A percentile compares a stretch with the other conserved stretches of the same genome.
These are phyloP conservation scores for Zoanthus solanderi DNA, from an alignment of 92 coral and sea anemone species.

Conservation along the genomic window DNA sequence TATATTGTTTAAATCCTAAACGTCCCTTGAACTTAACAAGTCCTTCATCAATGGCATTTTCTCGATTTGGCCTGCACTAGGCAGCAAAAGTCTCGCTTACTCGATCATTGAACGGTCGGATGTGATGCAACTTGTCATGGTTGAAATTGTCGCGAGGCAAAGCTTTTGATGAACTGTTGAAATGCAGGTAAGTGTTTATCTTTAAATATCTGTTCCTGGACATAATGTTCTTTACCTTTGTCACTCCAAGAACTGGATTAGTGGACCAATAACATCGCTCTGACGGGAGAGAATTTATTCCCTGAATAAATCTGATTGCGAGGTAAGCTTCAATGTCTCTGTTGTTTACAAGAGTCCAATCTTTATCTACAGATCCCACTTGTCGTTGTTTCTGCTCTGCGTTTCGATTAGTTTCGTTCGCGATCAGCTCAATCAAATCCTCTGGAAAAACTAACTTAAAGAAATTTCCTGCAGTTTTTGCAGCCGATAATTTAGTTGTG, in stretches of 20 bases:
- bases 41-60: constrained; percentile 53
- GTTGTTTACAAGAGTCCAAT: constrained; percentile 20
- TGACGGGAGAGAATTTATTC: constrained; percentile 43
- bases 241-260: constrained; percentile 7
- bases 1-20: constrained; percentile 51
- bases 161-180: constrained; percentile 40
- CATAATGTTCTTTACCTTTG: constrained; percentile 36
- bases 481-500: not conserved
- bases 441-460: constrained; percentile 31
- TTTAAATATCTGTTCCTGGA: constrained; percentile 48
- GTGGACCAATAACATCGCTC: constrained; percentile 41
- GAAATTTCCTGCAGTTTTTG: constrained; percentile 3
- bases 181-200: constrained; percentile 41
- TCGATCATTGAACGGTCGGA: constrained; percentile 26
- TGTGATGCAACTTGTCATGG: constrained; percentile 41
- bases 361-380: constrained; percentile 14
- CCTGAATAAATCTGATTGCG: constrained; percentile 18
- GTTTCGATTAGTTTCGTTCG: constrained; percentile 47
- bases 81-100: constrained; percentile 40
- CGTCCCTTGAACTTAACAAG: constrained; percentile 60
- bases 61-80: constrained; percentile 32
- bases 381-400: constrained; percentile 43
- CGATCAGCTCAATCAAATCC: constrained; percentile 27
- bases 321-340: constrained; percentile 36
- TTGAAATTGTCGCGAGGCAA: constrained; percentile 29